Percentiles rank a stretch among this genome's conserved stretches.
phyloP scores from a whole-genome alignment of 2,113 vertebrate species.

The Peromyscus leucopus region DNA sequence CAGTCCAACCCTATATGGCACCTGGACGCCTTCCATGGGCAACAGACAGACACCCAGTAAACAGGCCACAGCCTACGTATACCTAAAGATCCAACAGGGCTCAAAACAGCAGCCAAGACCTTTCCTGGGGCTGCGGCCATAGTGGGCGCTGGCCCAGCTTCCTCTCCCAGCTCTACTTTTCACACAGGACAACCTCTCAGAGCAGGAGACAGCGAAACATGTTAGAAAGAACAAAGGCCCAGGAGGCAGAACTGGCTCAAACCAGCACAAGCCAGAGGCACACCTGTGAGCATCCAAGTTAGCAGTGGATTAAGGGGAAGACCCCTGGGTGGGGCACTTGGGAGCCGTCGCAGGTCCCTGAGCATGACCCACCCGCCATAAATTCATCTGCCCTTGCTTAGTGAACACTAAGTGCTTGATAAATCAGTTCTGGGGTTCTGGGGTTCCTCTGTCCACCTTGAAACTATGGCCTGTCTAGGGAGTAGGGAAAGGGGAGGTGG shows the following conservation, averaged over 20 bases:
- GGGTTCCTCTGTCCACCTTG: not conserved
- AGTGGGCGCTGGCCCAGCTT: not conserved
- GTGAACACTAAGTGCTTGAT: not conserved
- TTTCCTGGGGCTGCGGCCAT: not conserved
- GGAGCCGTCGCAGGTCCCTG: not conserved
- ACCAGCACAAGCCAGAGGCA: not conserved
- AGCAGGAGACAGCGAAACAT: not conserved
- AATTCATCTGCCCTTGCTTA: not conserved
- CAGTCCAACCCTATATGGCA: not conserved
- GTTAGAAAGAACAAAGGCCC: conserved; percentile 22
- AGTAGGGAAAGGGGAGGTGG: not conserved
- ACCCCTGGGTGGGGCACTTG: not conserved
- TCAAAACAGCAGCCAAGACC: not conserved
- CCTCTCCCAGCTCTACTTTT: not conserved
- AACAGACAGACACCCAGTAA: not conserved
- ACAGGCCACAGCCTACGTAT: not conserved
- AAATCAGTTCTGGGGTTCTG: not conserved
- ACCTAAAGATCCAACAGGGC: not conserved
- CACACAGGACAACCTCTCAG: not conserved
- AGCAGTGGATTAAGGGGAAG: not conserved
- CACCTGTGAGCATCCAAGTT: not conserved
- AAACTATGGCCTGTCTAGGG: not conserved
- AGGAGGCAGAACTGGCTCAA: not conserved
- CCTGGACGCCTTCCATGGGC: not conserved
- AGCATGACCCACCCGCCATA: not conserved